phyloP scores from a whole-genome alignment of 2,888 invertebrate genomes.

The Leucozona laternaria region DNA sequence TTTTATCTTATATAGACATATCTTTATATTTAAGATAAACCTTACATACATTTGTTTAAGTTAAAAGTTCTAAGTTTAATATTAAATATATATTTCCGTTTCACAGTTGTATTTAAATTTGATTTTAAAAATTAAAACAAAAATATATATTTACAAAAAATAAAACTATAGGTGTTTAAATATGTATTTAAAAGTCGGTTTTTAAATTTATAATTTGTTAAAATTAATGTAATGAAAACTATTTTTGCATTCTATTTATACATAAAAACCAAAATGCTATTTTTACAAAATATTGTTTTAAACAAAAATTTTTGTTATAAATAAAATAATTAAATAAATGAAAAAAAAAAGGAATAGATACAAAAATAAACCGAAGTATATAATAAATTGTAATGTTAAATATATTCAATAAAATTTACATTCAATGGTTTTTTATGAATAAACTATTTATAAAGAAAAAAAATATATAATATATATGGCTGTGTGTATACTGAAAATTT shows the following conservation, averaged over 20 bases:
- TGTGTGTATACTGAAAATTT: slow-evolving; percentile 76
- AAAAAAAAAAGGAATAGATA: background rate
- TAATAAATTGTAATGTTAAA: slow-evolving; percentile 38
- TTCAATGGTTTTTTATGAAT: slow-evolving; percentile 66
- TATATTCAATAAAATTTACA: slow-evolving; percentile 49
- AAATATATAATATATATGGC: slow-evolving; percentile 74
- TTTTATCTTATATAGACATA: slow-evolving; percentile 67
- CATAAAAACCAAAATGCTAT: slow-evolving; percentile 38
- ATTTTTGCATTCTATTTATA: slow-evolving; percentile 36
- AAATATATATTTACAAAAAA: slow-evolving; percentile 15
- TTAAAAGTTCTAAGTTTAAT: slow-evolving; percentile 20
- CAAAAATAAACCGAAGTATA: slow-evolving; percentile 7
- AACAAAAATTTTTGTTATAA: slow-evolving; percentile 10
- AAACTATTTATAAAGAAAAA: slow-evolving; percentile 65
- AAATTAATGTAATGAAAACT: slow-evolving; percentile 14
- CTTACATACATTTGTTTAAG: background rate
- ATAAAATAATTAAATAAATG: slow-evolving; percentile 2
- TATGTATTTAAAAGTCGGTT: background rate
- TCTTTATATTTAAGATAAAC: slow-evolving; percentile 59
- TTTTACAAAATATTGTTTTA: slow-evolving; percentile 59
- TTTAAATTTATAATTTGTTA: background rate
- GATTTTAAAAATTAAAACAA: background rate
- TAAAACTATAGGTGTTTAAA: background rate
- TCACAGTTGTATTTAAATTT: background rate
- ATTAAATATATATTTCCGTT: background rate